Conservation (phyloP, 1,140 invertebrate genomes). For the Listronotus bonariensis region DNA sequence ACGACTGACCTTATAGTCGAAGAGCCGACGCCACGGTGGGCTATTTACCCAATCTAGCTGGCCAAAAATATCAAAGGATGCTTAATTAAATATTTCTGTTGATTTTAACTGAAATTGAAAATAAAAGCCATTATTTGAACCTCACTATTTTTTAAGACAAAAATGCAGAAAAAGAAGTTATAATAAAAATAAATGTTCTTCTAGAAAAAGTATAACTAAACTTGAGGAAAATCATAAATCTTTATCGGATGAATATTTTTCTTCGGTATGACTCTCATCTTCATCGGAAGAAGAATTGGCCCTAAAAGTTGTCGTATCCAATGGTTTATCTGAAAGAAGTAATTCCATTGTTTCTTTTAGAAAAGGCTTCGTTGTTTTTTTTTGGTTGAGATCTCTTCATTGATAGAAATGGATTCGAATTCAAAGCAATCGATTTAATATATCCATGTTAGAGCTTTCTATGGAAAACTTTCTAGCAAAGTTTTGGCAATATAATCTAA, state of each 20-base stretch:
- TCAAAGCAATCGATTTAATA: slow-evolving; percentile 48
- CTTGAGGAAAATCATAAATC: not conserved
- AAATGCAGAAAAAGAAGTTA: no score
- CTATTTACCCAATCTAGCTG: no score
- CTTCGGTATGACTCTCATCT: not conserved
- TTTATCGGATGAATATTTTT: not conserved
- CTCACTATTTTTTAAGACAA: no score
- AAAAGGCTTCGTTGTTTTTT: not conserved
- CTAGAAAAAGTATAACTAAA: not conserved
- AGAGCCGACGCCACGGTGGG: no score
- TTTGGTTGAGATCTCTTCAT: no score
- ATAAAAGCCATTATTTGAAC: no score
- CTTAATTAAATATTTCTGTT: no score
- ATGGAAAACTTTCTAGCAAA: slow-evolving; percentile 46
- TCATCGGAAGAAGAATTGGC: not conserved
- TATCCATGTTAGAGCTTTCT: slow-evolving; percentile 42
- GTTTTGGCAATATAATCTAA: slow-evolving; percentile 39
- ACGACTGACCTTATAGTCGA: no score
- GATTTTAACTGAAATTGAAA: no score
- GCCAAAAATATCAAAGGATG: no score
- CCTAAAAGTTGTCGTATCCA: not conserved
- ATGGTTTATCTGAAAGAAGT: not conserved
- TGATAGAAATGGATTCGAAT: slow-evolving; percentile 48
- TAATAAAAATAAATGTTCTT: not conserved
- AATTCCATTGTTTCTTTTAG: not conserved